These are phyloP conservation scores for Morpho deidamia DNA, from an alignment of 2,888 invertebrate species.

Conservation along the genomic window DNA sequence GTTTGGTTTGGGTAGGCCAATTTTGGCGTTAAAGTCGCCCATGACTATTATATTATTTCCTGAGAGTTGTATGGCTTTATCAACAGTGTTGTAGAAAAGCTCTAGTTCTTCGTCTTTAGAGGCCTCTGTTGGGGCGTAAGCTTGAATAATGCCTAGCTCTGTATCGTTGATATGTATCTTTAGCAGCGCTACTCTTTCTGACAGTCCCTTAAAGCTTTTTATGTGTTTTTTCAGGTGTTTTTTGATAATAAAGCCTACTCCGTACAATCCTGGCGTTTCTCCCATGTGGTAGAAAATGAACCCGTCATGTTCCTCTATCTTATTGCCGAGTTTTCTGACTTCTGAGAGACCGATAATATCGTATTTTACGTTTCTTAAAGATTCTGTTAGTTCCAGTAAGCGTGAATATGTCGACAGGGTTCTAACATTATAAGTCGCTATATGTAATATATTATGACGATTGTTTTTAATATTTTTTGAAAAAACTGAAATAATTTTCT, in stretches of 20 bases:
- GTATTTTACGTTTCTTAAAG: slow-evolving; percentile 24
- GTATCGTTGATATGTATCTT: slow-evolving; percentile 3
- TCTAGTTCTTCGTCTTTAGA: slow-evolving; percentile 19
- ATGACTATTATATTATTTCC: background rate
- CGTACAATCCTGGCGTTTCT: slow-evolving; percentile 12
- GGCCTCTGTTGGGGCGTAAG: slow-evolving; percentile 23
- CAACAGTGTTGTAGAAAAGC: background rate
- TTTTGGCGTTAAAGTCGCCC: background rate
- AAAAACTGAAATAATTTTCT: too few species aligned
- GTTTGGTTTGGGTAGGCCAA: background rate
- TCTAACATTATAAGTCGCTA: slow-evolving; percentile 23
- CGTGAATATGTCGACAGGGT: slow-evolving; percentile 20
- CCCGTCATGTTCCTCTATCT: slow-evolving; percentile 29
- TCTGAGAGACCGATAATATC: slow-evolving; percentile 29
- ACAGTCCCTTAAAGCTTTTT: slow-evolving; percentile 23
- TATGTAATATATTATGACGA: background rate
- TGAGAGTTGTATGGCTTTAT: background rate
- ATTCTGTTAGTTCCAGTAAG: slow-evolving; percentile 18
- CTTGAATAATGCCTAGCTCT: slow-evolving; percentile 22
- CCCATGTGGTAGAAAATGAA: slow-evolving; percentile 20
- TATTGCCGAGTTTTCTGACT: slow-evolving; percentile 22
- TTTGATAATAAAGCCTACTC: slow-evolving; percentile 31
- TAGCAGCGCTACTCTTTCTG: slow-evolving; percentile 28
- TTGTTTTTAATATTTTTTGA: too few species aligned
- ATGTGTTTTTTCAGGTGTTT: slow-evolving; percentile 25